Percentiles rank a stretch among this genome's conserved stretches.
phyloP scores from a whole-genome alignment of 1,140 invertebrate genomes.

The Lamellibrachia luymesi region DNA sequence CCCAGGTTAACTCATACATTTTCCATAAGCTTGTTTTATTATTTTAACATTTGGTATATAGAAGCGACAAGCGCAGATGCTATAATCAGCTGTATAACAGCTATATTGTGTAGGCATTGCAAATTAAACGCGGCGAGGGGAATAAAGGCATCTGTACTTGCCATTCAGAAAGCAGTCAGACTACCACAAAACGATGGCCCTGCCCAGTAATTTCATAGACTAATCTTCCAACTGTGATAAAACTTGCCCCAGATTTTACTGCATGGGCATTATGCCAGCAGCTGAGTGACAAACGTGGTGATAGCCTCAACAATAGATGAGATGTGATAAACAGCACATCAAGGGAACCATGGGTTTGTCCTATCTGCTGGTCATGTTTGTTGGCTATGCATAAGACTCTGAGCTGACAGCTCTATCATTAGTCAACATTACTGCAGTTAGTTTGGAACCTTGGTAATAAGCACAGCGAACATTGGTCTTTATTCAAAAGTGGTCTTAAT shows the following conservation, averaged over 20 bases:
- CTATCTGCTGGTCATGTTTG: not conserved
- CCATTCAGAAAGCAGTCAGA: not conserved
- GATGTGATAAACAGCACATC: not conserved
- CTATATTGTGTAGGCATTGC: not conserved
- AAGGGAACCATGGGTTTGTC: not conserved
- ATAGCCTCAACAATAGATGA: not conserved
- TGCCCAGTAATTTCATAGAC: not conserved
- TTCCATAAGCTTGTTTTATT: not conserved
- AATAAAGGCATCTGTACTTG: not conserved
- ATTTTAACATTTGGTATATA: not conserved
- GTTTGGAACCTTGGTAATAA: not conserved
- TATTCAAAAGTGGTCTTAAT: too few species aligned
- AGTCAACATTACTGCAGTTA: not conserved
- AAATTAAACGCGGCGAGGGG: not conserved
- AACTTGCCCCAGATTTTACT: not conserved
- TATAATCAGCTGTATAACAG: not conserved
- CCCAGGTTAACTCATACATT: not conserved
- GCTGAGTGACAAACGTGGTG: not conserved
- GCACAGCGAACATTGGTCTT: too few species aligned
- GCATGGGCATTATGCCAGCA: not conserved
- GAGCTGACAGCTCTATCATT: not conserved
- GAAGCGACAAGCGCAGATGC: not conserved
- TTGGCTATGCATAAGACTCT: not conserved
- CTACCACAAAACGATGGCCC: not conserved
- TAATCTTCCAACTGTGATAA: not conserved